A percentile compares a stretch with the other conserved stretches of the same genome.
These are phyloP conservation scores for Rhagoletis zephyria DNA, from an alignment of 1,140 invertebrate species.

Conservation along the genomic window DNA sequence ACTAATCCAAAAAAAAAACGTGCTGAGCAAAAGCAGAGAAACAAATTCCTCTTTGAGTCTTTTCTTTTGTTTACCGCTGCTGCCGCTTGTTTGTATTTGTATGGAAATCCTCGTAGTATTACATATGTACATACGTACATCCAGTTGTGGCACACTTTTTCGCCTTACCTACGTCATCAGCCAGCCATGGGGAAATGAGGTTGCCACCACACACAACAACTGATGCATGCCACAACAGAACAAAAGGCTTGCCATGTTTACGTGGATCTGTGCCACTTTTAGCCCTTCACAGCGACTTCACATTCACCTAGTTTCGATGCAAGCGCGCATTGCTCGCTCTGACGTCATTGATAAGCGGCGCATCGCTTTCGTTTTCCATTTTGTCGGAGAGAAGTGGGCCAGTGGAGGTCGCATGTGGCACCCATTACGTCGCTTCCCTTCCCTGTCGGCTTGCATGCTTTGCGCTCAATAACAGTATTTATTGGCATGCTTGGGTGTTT, in stretches of 20 bases:
- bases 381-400: conserved; percentile 13
- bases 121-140: too few species aligned
- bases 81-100: too few species aligned
- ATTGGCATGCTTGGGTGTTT: background rate
- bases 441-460: background rate
- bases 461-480: background rate
- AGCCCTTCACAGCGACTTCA: background rate
- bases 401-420: conserved; percentile 5
- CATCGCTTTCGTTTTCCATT: background rate
- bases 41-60: background rate
- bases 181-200: background rate
- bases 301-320: background rate
- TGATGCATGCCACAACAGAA: conserved; percentile 7
- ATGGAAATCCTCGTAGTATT: background rate
- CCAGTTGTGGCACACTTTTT: background rate
- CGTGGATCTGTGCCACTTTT: background rate
- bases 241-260: background rate
- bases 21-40: background rate
- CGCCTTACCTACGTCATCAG: conserved; percentile 10
- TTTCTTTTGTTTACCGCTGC: background rate
- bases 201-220: background rate
- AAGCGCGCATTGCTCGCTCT: background rate
- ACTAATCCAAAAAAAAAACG: background rate
- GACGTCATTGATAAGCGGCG: conserved; percentile 37
- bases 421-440: background rate